phyloP scores from a whole-genome alignment of 2,113 vertebrate species.

The Balaenoptera acutorostrata region DNA sequence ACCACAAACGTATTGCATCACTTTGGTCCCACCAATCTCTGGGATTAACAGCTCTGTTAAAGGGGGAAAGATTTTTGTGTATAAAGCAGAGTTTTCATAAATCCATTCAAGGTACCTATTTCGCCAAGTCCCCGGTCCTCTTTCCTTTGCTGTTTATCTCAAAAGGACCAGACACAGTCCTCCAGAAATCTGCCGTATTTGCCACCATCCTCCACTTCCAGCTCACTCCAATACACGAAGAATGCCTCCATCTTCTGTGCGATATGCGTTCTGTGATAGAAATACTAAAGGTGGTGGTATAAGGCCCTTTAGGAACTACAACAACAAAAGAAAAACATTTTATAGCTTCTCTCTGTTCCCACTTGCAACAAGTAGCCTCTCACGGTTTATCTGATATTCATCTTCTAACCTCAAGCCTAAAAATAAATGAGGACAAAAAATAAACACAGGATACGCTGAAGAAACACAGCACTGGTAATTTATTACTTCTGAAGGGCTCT shows the following conservation, averaged over 20 bases:
- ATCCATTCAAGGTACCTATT: background rate
- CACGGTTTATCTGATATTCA: background rate
- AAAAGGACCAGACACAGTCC: background rate
- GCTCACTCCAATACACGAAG: background rate
- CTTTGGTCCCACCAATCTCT: background rate
- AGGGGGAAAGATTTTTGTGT: background rate
- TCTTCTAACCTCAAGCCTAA: background rate
- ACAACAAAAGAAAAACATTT: background rate
- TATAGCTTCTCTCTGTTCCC: background rate
- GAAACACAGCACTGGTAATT: background rate
- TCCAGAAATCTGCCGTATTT: background rate
- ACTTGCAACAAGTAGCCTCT: background rate
- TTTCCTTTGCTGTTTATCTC: background rate
- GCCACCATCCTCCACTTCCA: no score
- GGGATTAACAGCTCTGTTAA: background rate
- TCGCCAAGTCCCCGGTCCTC: background rate
- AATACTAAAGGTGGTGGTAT: background rate
- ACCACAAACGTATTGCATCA: fast-evolving
- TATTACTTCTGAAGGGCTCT: background rate
- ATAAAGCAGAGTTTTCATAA: background rate
- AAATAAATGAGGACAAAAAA: background rate
- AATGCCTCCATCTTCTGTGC: background rate
- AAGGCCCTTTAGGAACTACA: background rate
- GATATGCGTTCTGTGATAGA: fast-evolving
- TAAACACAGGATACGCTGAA: background rate